These are phyloP conservation scores for Thamnophis sirtalis DNA, from an alignment of 2,113 vertebrate species.

Conservation along the genomic window DNA sequence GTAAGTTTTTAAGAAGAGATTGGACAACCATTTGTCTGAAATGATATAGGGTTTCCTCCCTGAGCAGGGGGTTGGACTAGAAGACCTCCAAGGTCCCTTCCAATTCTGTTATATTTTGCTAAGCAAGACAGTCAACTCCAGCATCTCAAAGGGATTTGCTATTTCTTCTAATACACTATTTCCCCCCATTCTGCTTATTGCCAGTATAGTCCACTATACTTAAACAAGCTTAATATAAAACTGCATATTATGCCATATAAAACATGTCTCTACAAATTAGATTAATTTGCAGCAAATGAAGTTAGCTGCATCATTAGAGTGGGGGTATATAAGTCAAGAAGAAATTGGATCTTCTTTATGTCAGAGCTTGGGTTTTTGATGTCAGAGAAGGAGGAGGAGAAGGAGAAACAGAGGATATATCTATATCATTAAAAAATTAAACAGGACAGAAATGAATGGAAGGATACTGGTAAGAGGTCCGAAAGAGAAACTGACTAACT, in stretches of 20 bases:
- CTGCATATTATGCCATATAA: not conserved
- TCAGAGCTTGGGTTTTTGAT: not conserved
- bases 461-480: not conserved
- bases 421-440: not conserved
- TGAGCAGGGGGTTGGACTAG: not conserved
- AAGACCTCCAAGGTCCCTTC: not conserved
- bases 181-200: not conserved
- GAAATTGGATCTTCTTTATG: not conserved
- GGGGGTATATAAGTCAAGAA: not conserved
- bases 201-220: not conserved
- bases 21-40: not conserved
- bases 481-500: not conserved
- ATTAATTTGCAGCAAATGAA: not conserved
- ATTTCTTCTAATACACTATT: not conserved
- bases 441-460: not conserved
- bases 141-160: too few relatives aligned
- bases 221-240: not conserved
- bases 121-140: not conserved
- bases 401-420: not conserved
- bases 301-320: not conserved
- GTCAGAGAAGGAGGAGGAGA: not conserved
- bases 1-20: too few relatives aligned
- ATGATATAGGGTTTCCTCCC: not conserved
- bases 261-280: not conserved
- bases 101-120: not conserved